Evolutionary conservation across 1,140 invertebrate genomes (phyloP).

Genomic region (Drosophila varians): DNA sequence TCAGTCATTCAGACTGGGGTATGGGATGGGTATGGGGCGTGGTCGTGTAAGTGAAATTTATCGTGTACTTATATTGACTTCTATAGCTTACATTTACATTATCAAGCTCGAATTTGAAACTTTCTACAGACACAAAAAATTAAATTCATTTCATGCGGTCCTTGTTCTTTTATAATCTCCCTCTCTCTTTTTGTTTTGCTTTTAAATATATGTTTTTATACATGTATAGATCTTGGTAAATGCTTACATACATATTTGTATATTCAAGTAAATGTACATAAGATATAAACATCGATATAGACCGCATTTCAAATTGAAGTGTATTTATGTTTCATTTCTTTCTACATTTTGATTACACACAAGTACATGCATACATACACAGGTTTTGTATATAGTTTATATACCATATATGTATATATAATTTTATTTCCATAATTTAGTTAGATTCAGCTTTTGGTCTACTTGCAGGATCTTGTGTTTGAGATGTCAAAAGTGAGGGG

Average conservation of each 20-base stretch:
- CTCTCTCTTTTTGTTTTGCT: background rate
- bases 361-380: slow-evolving; percentile 39
- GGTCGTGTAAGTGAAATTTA: slow-evolving; percentile 44
- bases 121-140: slow-evolving; percentile 78
- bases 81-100: slow-evolving; percentile 74
- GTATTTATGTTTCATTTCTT: slow-evolving; percentile 7
- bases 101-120: slow-evolving; percentile 81
- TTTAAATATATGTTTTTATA: background rate
- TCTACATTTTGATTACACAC: slow-evolving; percentile 45
- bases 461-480: slow-evolving; percentile 24
- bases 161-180: background rate
- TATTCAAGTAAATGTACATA: slow-evolving; percentile 18
- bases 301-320: background rate
- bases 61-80: slow-evolving; percentile 57
- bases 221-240: background rate
- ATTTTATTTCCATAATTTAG: slow-evolving; percentile 20
- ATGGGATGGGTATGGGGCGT: background rate
- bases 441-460: slow-evolving; percentile 29
- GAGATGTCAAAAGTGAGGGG: slow-evolving; percentile 5
- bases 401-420: slow-evolving; percentile 24
- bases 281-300: slow-evolving; percentile 29
- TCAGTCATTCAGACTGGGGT: background rate
- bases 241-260: slow-evolving; percentile 19
- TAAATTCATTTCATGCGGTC: slow-evolving; percentile 56
- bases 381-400: slow-evolving; percentile 10